Conservation (phyloP, 2,113 vertebrate genomes). For the Gobiocypris rarus region DNA sequence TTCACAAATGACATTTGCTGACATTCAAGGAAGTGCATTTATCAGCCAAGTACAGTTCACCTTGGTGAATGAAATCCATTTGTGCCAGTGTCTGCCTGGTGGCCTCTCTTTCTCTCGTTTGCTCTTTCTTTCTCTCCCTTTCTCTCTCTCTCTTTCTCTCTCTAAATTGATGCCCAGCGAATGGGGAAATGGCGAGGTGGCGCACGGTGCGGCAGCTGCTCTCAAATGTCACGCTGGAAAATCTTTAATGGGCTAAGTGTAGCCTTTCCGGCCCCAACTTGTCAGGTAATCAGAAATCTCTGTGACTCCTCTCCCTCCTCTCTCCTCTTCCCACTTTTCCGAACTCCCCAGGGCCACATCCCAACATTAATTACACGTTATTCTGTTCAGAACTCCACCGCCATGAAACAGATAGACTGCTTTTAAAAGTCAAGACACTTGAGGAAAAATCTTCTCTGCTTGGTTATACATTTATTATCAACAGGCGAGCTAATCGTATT, state of each 20-base stretch:
- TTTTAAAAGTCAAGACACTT: slow-evolving; percentile 78
- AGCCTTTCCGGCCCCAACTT: slow-evolving; percentile 98
- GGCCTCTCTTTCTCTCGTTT: slow-evolving; percentile 68
- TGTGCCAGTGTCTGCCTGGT: slow-evolving; percentile 86
- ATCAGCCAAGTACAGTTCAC: slow-evolving; percentile 92
- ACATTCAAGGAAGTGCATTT: slow-evolving; percentile 99
- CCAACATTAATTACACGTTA: slow-evolving; percentile 93
- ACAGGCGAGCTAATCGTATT: slow-evolving; percentile 35
- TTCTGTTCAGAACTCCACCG: slow-evolving; percentile 83
- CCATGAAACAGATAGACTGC: slow-evolving; percentile 82
- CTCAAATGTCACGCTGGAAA: slow-evolving; percentile 98
- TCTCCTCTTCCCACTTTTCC: slow-evolving; percentile 70
- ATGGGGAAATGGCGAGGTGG: slow-evolving; percentile 94
- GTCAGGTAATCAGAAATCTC: slow-evolving; percentile 95
- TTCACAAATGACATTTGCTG: slow-evolving; percentile 99
- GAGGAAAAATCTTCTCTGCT: slow-evolving; percentile 61
- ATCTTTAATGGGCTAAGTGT: slow-evolving; percentile 99
- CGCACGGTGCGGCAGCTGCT: slow-evolving; percentile 82
- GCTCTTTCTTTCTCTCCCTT: slow-evolving; percentile 52
- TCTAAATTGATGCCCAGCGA: slow-evolving; percentile 88
- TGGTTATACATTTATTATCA: slow-evolving; percentile 61
- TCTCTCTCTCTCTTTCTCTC: slow-evolving; percentile 64
- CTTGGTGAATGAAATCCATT: slow-evolving; percentile 92
- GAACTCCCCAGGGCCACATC: slow-evolving; percentile 84
- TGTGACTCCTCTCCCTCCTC: slow-evolving; percentile 79